Base-by-base conservation (phyloP, 2,888 invertebrate genomes). In the Cryptophagus acutangulus region DNA sequence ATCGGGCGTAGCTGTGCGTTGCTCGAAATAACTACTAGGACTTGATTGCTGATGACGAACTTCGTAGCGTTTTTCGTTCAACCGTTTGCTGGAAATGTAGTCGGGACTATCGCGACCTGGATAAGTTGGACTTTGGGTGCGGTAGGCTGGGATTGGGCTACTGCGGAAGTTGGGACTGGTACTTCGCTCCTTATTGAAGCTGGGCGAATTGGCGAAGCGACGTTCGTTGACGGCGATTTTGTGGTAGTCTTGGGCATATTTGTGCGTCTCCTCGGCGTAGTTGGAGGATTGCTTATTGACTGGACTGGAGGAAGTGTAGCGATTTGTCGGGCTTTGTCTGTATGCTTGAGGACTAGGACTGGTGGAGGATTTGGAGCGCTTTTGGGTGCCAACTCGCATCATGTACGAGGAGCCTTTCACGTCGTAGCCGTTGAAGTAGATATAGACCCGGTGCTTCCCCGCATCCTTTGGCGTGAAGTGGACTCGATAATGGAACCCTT, bases 391-490 rank as follows among this genome's bases (percentile, higher is more conserved):
- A 6, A 91, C 89, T 41, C 90, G 74, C 71, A 92, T 82, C 62
- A 88, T 84, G 62, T 87, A 90, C 16, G 91, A 91, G 8, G 90
- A 91, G 3, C 90, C 94, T 65, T 78, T 77, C n/a, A 87, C 81
- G 36, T 76, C 75, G 62, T 85, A 84, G 6, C 93, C 94, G 65
- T 95, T 95, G 71, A 94, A 96, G 65, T 91, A 93, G 17, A 95
- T 82, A 66, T 94, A 93, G 25, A 93, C 79, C 47, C 84, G 74
- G 66, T 87, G 86, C 67, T 87, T 87, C 38, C 87, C 87, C 36
- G 82, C 79, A 48, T 85, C 84, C 47, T 82, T 78, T 0, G 87
- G 87, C 68, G 85, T 80, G 52, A 87, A 85, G 0, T 85, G 84
- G n/a, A 86, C 81, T 12, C 84, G 74, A 51, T 85, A 84, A 42